Percentiles rank a stretch among this genome's conserved stretches.
These are phyloP conservation scores for Ptychobarbus kaznakovi DNA, from an alignment of 2,797 vertebrate genomes.

Conservation along the genomic window DNA sequence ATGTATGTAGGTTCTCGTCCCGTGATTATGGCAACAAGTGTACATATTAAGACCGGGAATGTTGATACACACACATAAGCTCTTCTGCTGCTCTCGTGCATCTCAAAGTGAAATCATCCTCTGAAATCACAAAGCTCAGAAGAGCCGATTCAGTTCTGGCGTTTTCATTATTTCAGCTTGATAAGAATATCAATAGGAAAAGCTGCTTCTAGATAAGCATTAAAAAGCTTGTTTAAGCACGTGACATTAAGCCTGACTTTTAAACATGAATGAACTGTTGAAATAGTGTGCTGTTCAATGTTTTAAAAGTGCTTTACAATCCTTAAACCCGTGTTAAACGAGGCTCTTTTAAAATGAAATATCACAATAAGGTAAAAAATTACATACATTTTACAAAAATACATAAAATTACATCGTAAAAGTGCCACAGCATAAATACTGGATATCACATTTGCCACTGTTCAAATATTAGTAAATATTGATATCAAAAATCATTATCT, in stretches of 20 bases:
- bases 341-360: neutral
- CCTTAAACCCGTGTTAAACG: neutral
- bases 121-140: neutral
- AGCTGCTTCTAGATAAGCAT: neutral
- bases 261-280: neutral
- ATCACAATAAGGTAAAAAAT: neutral
- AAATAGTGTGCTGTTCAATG: neutral
- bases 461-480: neutral
- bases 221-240: neutral
- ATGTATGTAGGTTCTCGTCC: conserved; percentile 2
- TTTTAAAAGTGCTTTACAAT: neutral
- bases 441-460: neutral
- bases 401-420: too few species aligned
- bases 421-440: too few species aligned
- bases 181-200: neutral
- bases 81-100: neutral
- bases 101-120: neutral
- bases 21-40: conserved; percentile 56
- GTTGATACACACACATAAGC: neutral
- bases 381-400: too few species aligned
- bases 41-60: conserved; percentile 7
- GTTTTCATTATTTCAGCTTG: neutral
- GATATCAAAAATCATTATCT: neutral
- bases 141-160: neutral
- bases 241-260: neutral